Evolutionary conservation across 2,888 invertebrate genomes (phyloP).

Genomic region (Troglohyphantes excavatus): DNA sequence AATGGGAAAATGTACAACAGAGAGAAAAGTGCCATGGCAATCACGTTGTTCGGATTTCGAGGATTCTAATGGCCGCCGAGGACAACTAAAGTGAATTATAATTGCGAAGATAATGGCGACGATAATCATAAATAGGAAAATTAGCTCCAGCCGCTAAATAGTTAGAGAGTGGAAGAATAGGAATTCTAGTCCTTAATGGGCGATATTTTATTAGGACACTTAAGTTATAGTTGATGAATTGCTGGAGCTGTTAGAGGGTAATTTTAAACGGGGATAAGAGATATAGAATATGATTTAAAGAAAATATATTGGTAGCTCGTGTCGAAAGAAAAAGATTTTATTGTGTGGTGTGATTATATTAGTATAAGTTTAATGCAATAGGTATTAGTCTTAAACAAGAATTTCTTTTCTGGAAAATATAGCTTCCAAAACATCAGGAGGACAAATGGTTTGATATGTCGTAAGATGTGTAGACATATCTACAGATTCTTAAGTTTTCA

Average conservation of each 20-base stretch:
- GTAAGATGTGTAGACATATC: too few relatives aligned
- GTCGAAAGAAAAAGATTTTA: neutral
- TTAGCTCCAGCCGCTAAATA: conserved; percentile 2
- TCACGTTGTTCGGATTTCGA: neutral
- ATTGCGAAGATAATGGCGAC: conserved; percentile 1
- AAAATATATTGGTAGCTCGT: neutral
- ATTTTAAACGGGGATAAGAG: neutral
- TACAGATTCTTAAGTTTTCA: too few relatives aligned
- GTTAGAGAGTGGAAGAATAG: neutral
- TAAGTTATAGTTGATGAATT: neutral
- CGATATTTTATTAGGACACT: neutral
- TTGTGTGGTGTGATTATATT: too few relatives aligned
- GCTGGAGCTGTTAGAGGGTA: neutral
- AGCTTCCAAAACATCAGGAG: too few relatives aligned
- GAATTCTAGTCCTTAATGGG: neutral
- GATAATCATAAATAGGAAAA: neutral
- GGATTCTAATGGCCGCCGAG: neutral
- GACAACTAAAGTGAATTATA: neutral
- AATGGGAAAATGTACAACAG: neutral
- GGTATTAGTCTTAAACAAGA: too few relatives aligned
- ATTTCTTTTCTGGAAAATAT: too few relatives aligned
- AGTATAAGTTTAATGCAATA: too few relatives aligned
- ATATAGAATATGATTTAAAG: neutral
- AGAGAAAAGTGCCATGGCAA: neutral
- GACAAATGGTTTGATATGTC: too few relatives aligned